Conservation (phyloP, 2,113 vertebrate species). For the Coreoperca whiteheadi region DNA sequence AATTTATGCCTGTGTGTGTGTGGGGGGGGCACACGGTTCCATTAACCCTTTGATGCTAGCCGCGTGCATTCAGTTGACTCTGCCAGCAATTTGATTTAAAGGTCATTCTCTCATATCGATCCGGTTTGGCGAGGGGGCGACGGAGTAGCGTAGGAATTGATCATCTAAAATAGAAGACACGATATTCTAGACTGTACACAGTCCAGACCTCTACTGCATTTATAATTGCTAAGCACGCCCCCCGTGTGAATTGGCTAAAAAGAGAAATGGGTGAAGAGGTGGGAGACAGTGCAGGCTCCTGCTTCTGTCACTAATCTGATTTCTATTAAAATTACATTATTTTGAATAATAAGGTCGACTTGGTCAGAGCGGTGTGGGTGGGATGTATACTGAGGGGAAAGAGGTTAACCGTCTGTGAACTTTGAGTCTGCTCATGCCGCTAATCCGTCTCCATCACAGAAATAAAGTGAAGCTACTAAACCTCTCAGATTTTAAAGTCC, state of each 20-base stretch:
- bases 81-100: slow-evolving; percentile 88
- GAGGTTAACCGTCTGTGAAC: slow-evolving; percentile 66
- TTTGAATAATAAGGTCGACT: slow-evolving; percentile 63
- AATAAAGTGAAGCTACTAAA: slow-evolving; percentile 13
- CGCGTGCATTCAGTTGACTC: slow-evolving; percentile 78
- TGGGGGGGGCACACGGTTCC: slow-evolving; percentile 34
- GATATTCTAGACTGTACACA: slow-evolving; percentile 78
- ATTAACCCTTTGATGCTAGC: slow-evolving; percentile 82
- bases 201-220: slow-evolving; percentile 73
- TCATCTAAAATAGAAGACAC: slow-evolving; percentile 84
- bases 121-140: slow-evolving; percentile 82
- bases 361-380: slow-evolving; percentile 60
- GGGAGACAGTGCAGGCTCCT: slow-evolving; percentile 18
- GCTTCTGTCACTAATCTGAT: slow-evolving; percentile 53
- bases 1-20: slow-evolving; percentile 46
- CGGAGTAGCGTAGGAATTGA: slow-evolving; percentile 81
- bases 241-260: slow-evolving; percentile 61
- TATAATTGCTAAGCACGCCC: slow-evolving; percentile 68
- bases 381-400: slow-evolving; percentile 53
- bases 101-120: slow-evolving; percentile 87
- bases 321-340: slow-evolving; percentile 72
- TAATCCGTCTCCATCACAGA: slow-evolving; percentile 50
- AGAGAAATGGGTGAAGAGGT: slow-evolving; percentile 29
- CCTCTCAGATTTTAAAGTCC: slow-evolving; percentile 13
- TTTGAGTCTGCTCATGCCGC: slow-evolving; percentile 41